phyloP scores from a whole-genome alignment of 2,888 invertebrate genomes.

The Rhamphomyia laevipes region DNA sequence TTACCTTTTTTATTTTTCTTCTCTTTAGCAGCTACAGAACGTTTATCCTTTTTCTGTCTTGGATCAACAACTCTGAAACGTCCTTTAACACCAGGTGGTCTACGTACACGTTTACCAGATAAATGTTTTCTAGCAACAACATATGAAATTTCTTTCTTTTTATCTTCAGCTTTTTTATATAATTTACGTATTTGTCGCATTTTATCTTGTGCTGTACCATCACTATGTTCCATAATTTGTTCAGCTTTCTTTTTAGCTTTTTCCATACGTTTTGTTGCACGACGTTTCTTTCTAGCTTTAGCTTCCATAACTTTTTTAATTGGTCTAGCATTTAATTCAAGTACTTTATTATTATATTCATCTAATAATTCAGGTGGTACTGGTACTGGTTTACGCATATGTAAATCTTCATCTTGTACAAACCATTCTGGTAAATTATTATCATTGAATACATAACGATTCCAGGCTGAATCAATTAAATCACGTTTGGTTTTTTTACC shows the following conservation, averaged over 20 bases:
- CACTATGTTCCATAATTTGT: slow-evolving; percentile 78
- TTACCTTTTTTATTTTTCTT: slow-evolving; percentile 23
- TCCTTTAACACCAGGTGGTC: slow-evolving; percentile 84
- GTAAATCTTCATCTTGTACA: slow-evolving; percentile 80
- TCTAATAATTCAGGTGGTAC: slow-evolving; percentile 77
- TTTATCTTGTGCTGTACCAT: slow-evolving; percentile 88
- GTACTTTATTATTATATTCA: slow-evolving; percentile 69
- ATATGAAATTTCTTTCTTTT: slow-evolving; percentile 83
- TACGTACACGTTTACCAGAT: slow-evolving; percentile 58
- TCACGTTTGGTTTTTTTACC: slow-evolving; percentile 87
- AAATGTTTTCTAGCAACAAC: slow-evolving; percentile 86
- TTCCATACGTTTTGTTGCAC: slow-evolving; percentile 72
- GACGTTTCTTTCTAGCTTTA: slow-evolving; percentile 92
- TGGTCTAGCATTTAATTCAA: slow-evolving; percentile 85
- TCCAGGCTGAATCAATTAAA: slow-evolving; percentile 82
- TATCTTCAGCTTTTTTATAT: slow-evolving; percentile 81
- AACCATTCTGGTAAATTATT: slow-evolving; percentile 93
- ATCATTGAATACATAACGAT: slow-evolving; percentile 87
- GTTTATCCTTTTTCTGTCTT: slow-evolving; percentile 88
- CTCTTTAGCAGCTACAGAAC: slow-evolving; percentile 40
- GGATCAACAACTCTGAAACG: slow-evolving; percentile 91
- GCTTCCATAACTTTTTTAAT: slow-evolving; percentile 98
- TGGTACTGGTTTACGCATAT: slow-evolving; percentile 71
- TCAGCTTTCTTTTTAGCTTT: slow-evolving; percentile 94
- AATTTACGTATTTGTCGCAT: slow-evolving; percentile 80